Conservation (phyloP, 2,797 vertebrate species). For the Chromis chromis region DNA sequence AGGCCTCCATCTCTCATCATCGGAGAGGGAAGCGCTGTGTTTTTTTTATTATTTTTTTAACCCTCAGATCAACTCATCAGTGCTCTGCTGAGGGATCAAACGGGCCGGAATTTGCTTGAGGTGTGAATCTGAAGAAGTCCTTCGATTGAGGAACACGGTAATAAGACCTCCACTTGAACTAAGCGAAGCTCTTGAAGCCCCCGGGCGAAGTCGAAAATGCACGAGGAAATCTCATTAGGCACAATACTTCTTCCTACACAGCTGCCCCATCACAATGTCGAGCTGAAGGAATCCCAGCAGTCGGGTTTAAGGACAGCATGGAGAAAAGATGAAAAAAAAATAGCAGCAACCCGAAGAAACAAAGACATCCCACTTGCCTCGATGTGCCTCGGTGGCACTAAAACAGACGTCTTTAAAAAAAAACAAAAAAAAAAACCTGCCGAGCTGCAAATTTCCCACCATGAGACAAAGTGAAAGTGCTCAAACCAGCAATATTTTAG, state of each 20-base stretch:
- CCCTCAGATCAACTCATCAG: constrained; percentile 78
- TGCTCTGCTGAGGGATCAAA: constrained; percentile 78
- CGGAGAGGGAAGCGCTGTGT: constrained; percentile 32
- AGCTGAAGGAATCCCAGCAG: constrained; percentile 63
- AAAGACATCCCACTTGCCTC: constrained; percentile 42
- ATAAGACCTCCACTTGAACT: constrained; percentile 85
- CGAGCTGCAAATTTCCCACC: constrained; percentile 72
- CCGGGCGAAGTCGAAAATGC: constrained; percentile 54
- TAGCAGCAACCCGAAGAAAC: constrained; percentile 60
- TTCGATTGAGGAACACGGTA: constrained; percentile 76
- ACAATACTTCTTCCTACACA: constrained; percentile 63
- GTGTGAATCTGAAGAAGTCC: constrained; percentile 75
- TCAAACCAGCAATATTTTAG: constrained; percentile 82
- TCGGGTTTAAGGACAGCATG: constrained; percentile 67
- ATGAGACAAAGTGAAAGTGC: constrained; percentile 78
- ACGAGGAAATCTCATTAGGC: constrained; percentile 83
- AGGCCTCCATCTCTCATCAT: constrained; percentile 62
- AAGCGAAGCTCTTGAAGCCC: constrained; percentile 69
- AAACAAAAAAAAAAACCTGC: constrained; percentile 66
- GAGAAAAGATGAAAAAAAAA: constrained; percentile 13
- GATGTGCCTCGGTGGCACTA: constrained; percentile 42
- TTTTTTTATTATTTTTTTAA: constrained; percentile 24
- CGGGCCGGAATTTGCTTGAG: constrained; percentile 78
- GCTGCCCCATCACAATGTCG: constrained; percentile 65
- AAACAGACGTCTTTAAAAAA: constrained; percentile 47